phyloP scores from a whole-genome alignment of 2,888 invertebrate species.

The Hydropsyche betteni region DNA sequence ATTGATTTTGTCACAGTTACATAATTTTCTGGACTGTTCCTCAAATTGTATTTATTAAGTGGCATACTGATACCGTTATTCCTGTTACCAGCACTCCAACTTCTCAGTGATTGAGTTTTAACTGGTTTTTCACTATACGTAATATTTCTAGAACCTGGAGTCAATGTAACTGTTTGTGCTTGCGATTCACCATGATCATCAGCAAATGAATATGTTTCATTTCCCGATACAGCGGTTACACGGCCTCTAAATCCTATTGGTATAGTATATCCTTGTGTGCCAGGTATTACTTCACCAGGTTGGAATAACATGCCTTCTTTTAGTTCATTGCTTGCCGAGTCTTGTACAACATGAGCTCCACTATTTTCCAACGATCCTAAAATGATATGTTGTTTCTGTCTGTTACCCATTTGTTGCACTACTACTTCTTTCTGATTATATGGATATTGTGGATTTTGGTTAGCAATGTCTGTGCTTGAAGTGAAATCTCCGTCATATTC shows the following conservation, averaged over 20 bases:
- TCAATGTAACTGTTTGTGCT: slow-evolving; percentile 71
- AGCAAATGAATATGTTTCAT: slow-evolving; percentile 68
- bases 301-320: slow-evolving; percentile 69
- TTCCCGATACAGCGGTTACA: slow-evolving; percentile 70
- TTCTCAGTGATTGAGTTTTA: slow-evolving; percentile 44
- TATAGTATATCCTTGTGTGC: slow-evolving; percentile 73
- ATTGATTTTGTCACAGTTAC: slow-evolving; percentile 84
- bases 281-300: slow-evolving; percentile 73
- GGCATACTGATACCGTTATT: slow-evolving; percentile 4
- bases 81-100: slow-evolving; percentile 36
- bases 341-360: slow-evolving; percentile 71
- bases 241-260: slow-evolving; percentile 74
- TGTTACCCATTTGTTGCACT: slow-evolving; percentile 63
- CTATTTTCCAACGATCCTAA: slow-evolving; percentile 68
- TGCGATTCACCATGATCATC: slow-evolving; percentile 70
- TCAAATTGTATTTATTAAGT: slow-evolving; percentile 47
- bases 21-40: slow-evolving; percentile 71
- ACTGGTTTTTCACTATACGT: slow-evolving; percentile 52
- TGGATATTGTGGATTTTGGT: slow-evolving; percentile 58
- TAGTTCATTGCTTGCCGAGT: slow-evolving; percentile 62
- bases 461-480: slow-evolving; percentile 57
- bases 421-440: slow-evolving; percentile 58
- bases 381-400: slow-evolving; percentile 72
- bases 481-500: slow-evolving; percentile 70
- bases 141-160: slow-evolving; percentile 63